Evolutionary conservation across 2,113 vertebrate genomes (phyloP).

Genomic region (Diadophis punctatus): DNA sequence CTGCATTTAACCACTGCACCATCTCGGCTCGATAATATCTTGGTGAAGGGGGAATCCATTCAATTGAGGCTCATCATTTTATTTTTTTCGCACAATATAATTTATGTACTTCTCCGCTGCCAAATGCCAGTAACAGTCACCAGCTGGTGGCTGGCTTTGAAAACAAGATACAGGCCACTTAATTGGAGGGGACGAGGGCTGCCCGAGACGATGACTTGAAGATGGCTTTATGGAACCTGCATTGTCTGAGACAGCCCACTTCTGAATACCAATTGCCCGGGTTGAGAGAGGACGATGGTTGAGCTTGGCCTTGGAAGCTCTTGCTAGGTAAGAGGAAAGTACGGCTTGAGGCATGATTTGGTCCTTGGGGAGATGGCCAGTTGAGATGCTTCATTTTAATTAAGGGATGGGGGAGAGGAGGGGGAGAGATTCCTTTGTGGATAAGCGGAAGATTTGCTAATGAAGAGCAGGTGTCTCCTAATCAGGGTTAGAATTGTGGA

Average conservation of each 20-base stretch:
- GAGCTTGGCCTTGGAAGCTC: background rate
- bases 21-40: no score
- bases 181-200: background rate
- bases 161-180: background rate
- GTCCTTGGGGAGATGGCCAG: background rate
- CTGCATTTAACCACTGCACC: no score
- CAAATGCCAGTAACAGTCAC: background rate
- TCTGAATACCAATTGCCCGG: background rate
- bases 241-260: background rate
- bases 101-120: background rate
- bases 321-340: background rate
- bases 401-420: background rate
- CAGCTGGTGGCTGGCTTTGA: background rate
- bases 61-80: background rate
- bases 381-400: background rate
- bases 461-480: constrained; percentile 24
- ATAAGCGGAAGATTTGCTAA: constrained; percentile 15
- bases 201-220: background rate
- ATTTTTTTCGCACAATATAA: background rate
- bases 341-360: background rate
- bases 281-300: background rate
- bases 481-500: constrained; percentile 18
- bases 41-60: background rate
- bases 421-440: background rate
- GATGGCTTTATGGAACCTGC: background rate